Percentiles rank a stretch among this genome's conserved stretches.
Conservation (phyloP, 2,888 invertebrate species). For the Rhingia rostrata region DNA sequence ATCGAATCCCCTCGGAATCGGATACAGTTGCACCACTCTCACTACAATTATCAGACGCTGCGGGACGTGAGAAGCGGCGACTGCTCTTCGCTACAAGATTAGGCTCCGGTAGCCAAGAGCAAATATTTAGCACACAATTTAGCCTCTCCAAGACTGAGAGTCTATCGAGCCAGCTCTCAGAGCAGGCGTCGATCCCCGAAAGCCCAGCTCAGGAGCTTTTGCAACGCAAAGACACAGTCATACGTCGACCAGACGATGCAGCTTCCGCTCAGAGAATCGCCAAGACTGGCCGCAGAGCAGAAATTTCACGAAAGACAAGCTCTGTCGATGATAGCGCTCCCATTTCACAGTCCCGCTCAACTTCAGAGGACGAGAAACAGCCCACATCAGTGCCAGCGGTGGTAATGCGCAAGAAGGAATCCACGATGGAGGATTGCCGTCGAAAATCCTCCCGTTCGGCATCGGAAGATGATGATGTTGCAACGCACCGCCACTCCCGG, state of each 20-base stretch:
- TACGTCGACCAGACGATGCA: conserved; percentile 78
- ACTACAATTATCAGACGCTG: conserved; percentile 76
- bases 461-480: conserved; percentile 80
- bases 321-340: conserved; percentile 67
- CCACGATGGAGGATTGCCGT: conserved; percentile 74
- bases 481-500: conserved; percentile 80
- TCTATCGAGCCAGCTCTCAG: conserved; percentile 86
- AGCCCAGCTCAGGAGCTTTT: conserved; percentile 77
- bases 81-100: conserved; percentile 88
- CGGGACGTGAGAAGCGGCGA: conserved; percentile 82
- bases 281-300: conserved; percentile 53
- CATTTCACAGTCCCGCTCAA: conserved; percentile 77
- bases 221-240: conserved; percentile 80
- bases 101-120: conserved; percentile 86
- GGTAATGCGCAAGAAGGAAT: conserved; percentile 79
- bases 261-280: conserved; percentile 37
- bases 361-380: conserved; percentile 80
- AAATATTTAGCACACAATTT: conserved; percentile 87
- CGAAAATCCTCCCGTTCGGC: conserved; percentile 79
- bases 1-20: conserved; percentile 78
- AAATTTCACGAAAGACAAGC: conserved; percentile 60
- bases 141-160: conserved; percentile 87
- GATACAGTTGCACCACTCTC: conserved; percentile 32
- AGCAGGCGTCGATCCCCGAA: conserved; percentile 78
- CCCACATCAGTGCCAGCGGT: conserved; percentile 76